Evolutionary conservation across 2,113 vertebrate genomes (phyloP).

Genomic region (Lampris megalopsis): DNA sequence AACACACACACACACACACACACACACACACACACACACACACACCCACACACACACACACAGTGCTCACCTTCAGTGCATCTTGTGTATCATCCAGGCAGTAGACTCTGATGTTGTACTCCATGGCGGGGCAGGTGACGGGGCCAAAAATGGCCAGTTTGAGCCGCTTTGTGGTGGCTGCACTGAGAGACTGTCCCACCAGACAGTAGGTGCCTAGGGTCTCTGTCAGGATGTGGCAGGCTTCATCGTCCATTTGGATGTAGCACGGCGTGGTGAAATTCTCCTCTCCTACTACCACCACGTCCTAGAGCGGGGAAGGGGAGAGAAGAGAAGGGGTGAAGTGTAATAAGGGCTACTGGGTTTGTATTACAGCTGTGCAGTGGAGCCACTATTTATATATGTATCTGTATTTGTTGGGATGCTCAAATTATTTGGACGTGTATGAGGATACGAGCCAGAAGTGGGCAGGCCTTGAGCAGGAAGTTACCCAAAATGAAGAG

Average conservation of each 20-base stretch:
- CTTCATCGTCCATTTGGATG: constrained; percentile 93
- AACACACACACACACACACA: constrained; percentile 20
- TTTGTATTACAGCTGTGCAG: neutral
- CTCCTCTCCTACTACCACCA: constrained; percentile 94
- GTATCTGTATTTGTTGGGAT: too few relatives aligned
- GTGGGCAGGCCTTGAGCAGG: too few relatives aligned
- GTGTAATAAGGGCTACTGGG: neutral
- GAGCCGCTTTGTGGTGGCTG: constrained; percentile 93
- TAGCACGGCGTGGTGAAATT: constrained; percentile 98
- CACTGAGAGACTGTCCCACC: constrained; percentile 92
- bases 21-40: neutral
- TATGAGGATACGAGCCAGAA: too few relatives aligned
- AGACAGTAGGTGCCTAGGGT: constrained; percentile 92
- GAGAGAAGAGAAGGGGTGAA: neutral
- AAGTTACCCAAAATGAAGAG: too few relatives aligned
- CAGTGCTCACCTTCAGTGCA: constrained; percentile 87
- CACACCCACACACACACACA: constrained; percentile 1
- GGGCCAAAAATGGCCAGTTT: constrained; percentile 96
- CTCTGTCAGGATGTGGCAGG: constrained; percentile 97
- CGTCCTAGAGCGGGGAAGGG: constrained; percentile 81
- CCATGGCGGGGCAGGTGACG: constrained; percentile 89
- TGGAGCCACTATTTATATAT: too few relatives aligned
- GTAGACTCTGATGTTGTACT: constrained; percentile 96
- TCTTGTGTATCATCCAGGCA: constrained; percentile 97
- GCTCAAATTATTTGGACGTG: too few relatives aligned